Evolutionary conservation across 2,113 vertebrate species (phyloP).

Genomic region (Oxyura jamaicensis): DNA sequence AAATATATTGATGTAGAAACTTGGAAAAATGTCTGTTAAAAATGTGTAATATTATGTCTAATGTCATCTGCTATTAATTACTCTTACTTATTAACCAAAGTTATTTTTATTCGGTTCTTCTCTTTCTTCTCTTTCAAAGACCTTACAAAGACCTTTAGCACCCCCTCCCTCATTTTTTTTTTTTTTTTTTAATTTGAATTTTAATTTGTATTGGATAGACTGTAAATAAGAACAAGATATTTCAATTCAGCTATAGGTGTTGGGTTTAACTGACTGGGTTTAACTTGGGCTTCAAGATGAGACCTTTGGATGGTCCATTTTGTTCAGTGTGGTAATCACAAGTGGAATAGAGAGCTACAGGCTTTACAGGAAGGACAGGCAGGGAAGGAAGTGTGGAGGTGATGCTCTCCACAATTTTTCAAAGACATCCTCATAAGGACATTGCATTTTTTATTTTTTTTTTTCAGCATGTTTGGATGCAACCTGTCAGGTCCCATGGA

Average conservation of each 20-base stretch:
- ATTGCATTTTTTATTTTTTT: neutral
- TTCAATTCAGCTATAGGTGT: neutral
- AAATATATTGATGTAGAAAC: neutral
- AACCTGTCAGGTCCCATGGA: too few relatives aligned
- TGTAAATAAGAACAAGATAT: neutral
- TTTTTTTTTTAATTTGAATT: neutral
- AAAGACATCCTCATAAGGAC: neutral
- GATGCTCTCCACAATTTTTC: neutral
- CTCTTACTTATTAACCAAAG: neutral
- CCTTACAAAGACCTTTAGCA: neutral
- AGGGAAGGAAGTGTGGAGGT: too few relatives aligned
- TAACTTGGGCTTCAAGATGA: neutral
- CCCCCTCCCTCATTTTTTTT: too few relatives aligned
- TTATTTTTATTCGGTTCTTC: neutral
- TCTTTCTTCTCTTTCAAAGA: neutral
- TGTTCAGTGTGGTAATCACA: neutral
- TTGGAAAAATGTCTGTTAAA: neutral
- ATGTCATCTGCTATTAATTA: neutral
- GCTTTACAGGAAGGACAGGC: too few relatives aligned
- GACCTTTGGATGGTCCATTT: neutral
- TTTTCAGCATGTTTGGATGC: neutral
- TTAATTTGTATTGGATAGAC: neutral
- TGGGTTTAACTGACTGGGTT: neutral
- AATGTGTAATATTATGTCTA: neutral
- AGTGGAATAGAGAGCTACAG: neutral